Evolutionary conservation across 1,140 invertebrate species (phyloP), one percentile per base, ranked within the genome.

Genomic region (Oedothorax gibbosus): DNA sequence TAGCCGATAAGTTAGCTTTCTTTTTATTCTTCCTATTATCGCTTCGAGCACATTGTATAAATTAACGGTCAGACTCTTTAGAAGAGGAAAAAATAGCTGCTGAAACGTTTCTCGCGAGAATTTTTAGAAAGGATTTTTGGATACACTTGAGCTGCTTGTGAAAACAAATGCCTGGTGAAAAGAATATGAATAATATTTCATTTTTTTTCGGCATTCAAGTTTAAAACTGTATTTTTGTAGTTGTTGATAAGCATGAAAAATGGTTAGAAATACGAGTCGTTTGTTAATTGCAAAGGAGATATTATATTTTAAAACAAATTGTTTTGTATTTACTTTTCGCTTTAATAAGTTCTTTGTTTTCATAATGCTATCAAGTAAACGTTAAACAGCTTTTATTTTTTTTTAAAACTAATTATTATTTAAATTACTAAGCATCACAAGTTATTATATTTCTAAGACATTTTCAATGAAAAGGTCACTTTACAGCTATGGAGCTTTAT

Each of bases 21-120:
- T 77, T 77, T 77, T 77, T 77, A 77, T 65, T 64, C 56, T 77
- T 51, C 35, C 7, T 77, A 64, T 77, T 77, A 77, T 77, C 75
- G 62, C 75, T 20, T 8, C 14, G 10, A 77, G 75, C 75, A 77
- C 75, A 77, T 77, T 62, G 75, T 62, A 35, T 65, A 65, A 77
- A 77, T 77, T 77, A 77, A 77, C 57, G 75, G 75, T 65, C 54
- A 21, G 35, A 53, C 21, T 53, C 50, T 11, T 51, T 11, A 68
- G 49, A 68, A 72, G 18, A n/a, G 15, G 62, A 77, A 65, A 77
- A 77, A 65, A 56, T 75, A 75, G 49, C 18, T 35, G 35, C 56
- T 60, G 53, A 51, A 56, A 75, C 72, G 18, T 56, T 64, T 20
- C 57, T 54, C 14, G 51, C 3, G 65, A n/a, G 35, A 65, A 77